Percentiles rank a stretch among this genome's conserved stretches.
Conservation (phyloP, 1,140 invertebrate genomes). For the Calycopis cecrops region DNA sequence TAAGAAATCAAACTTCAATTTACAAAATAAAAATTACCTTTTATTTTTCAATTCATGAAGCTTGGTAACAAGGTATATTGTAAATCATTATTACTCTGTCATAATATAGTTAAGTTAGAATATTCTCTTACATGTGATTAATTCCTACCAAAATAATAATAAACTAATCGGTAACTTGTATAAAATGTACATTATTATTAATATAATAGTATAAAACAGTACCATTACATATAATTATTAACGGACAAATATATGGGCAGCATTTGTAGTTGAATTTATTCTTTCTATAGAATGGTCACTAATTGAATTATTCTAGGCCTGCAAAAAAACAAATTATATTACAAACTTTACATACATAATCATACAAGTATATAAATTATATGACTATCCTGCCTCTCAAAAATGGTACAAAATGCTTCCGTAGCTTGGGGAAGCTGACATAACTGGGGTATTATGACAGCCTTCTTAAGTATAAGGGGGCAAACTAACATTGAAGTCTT, state of each 20-base stretch:
- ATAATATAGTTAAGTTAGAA: conserved; percentile 61
- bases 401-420: too few relatives aligned
- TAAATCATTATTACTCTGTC: conserved; percentile 64
- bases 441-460: too few relatives aligned
- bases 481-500: too few relatives aligned
- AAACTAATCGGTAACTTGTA: conserved; percentile 73
- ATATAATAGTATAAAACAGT: conserved; percentile 70
- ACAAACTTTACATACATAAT: too few relatives aligned
- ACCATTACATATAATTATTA: conserved; percentile 47
- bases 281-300: conserved; percentile 62
- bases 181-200: conserved; percentile 69
- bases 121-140: conserved; percentile 61
- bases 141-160: conserved; percentile 65
- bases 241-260: conserved; percentile 60
- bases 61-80: conserved; percentile 72
- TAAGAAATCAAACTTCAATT: conserved; percentile 47
- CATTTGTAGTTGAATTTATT: conserved; percentile 58
- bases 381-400: too few relatives aligned
- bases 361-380: too few relatives aligned
- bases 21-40: conserved; percentile 74
- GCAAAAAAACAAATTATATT: conserved; percentile 33
- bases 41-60: conserved; percentile 69
- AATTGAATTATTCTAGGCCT: conserved; percentile 61
- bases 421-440: too few relatives aligned
- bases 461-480: too few relatives aligned